Base-by-base conservation (phyloP, 2,797 vertebrate species). In the Avahi laniger region DNA sequence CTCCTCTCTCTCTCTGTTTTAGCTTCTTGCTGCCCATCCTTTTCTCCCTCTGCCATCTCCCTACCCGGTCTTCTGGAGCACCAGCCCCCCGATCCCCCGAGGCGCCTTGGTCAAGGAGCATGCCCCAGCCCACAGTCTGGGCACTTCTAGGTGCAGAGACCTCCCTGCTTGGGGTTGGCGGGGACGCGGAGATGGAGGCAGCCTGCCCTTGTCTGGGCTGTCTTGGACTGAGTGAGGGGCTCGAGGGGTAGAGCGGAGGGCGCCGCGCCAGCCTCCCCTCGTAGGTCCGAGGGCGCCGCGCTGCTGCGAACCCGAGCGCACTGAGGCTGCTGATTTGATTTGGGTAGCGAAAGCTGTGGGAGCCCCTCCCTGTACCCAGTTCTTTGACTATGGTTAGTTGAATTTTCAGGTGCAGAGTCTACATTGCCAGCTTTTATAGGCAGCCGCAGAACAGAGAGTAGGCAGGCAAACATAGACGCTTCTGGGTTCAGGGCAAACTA, bases 331-430 rank as follows among this genome's bases (percentile, higher is more conserved):
- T 24, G 76, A 5, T 86, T 48, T 24, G 76, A 5, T 86, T 48
- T 38, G 82, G 13, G 14, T 26, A 22, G 57, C 1, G 18, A 85
- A 79, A 84, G 57, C 80, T 57, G 83, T 10, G 28, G 18, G 75
- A 69, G 63, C 54, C 26, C 30, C 83, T 89, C 11, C 33, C 46
- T 22, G 54, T 46, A 24, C 28, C 4, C 63, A 1, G 30, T 89
- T 69, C 28, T 79, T 73, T 65, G 70, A 78, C n/a, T 70, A 14
- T 4, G 33, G 35, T 67, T 89, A 63, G 82, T 79, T 76, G 38
- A 33, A 88, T 96, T 93, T 95, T 52, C 65, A 81, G 52, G 52
- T 61, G 72, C 26, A 80, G 30, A 90, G 17, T 61, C 52, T 65
- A 30, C 22, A 33, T 88, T 54, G 73, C 57, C 65, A 91, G 57